These are phyloP conservation scores for Eueremaeus valkanovi DNA, from an alignment of 2,888 invertebrate species.

Conservation along the genomic window DNA sequence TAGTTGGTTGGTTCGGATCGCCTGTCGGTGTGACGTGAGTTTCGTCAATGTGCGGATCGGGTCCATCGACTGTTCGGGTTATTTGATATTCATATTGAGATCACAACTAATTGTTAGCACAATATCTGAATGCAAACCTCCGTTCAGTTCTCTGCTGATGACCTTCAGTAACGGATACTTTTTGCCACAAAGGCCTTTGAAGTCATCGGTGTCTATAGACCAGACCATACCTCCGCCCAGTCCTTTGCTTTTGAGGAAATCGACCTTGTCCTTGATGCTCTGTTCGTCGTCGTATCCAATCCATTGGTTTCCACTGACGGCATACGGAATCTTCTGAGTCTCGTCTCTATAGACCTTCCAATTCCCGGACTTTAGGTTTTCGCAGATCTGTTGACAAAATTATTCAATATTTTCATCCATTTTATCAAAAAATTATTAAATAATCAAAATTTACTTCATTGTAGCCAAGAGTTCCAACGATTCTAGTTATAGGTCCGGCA, in stretches of 20 bases:
- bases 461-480: constrained; percentile 84
- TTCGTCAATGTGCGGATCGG: background rate
- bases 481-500: constrained; percentile 85
- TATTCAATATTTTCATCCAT: background rate
- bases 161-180: constrained; percentile 62
- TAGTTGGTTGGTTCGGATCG: background rate
- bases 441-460: constrained; percentile 61
- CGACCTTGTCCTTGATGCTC: constrained; percentile 79
- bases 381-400: constrained; percentile 65
- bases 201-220: constrained; percentile 81
- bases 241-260: constrained; percentile 78
- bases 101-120: background rate
- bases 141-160: constrained; percentile 55
- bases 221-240: constrained; percentile 92
- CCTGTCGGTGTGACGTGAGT: background rate
- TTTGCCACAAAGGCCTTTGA: constrained; percentile 60
- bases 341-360: constrained; percentile 89
- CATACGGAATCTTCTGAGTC: constrained; percentile 86
- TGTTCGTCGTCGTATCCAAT: constrained; percentile 80
- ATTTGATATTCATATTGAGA: background rate
- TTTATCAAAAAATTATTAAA: no score
- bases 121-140: background rate
- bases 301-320: constrained; percentile 85
- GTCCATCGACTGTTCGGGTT: background rate
- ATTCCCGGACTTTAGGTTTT: constrained; percentile 73